Evolutionary conservation across 2,888 invertebrate genomes (phyloP), one percentile per base, ranked within the genome.

Genomic region (Rotaria socialis): DNA sequence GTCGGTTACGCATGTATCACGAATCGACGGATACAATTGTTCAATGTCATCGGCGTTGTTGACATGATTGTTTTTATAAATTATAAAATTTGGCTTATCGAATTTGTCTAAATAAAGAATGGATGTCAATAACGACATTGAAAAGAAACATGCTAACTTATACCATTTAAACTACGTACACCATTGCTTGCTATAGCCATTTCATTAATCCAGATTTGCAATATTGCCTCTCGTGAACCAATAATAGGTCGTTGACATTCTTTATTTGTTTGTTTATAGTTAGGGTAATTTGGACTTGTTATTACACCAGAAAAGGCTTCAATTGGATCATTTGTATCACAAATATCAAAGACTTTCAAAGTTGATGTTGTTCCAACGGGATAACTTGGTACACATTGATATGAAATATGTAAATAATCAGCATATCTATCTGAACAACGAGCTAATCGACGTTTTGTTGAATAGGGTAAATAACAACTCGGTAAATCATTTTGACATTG

Each of bases 381-480:
- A 24, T 19, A 43, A 86, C 85, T 52, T n/a, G 86, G 86, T 56
- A 85, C 56, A 50, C 86, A 86, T 55, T 85, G 75, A 60, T 86
- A 85, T 60, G n/a, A 84, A 6, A 86, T 67, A 43, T 85, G 75
- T 2, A 85, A 16, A 50, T 85, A 86, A 50, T 86, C 86, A 43
- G 86, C 67, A 35, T 75, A 50, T 80, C 80, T 56, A 84, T 85
- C 55, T 58, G 22, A 27, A 75, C 86, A 86, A 22, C n/a, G 14
- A 35, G 56, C 43, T 84, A 86, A 52, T 80, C 47, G 43, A n/a
- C 47, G 47, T n/a, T 22, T 22, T n/a, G 5, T n/a, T 24, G 24
- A n/a, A 80, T 47, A 80, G 0, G 80, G 14, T 80, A 80, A 47
- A 47, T n/a, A 80, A 80, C 80, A 80, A 14, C 14, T 80, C 8